Base-by-base conservation (phyloP, 1,140 invertebrate species). In the Cyrtorhinus lividipennis region DNA sequence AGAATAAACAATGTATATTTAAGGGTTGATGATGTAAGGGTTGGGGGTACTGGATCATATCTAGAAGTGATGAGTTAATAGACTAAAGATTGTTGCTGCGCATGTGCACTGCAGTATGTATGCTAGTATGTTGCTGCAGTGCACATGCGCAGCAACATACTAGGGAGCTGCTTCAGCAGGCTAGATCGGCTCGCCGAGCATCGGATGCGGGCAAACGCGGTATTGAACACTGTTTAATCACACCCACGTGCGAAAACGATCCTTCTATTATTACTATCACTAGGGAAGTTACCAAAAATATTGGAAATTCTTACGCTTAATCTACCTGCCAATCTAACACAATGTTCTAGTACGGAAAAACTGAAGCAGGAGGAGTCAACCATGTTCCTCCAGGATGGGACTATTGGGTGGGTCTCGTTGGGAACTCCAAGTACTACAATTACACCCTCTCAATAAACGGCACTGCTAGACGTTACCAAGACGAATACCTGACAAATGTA, bases 341-440 rank as follows among this genome's bases (percentile, higher is more conserved):
- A n/a, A n/a, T n/a, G n/a, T n/a, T n/a, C 62, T 68, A 90, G 82
- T 90, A 88, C 72, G 82, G 85, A 1, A 63, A 67, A 2, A 71
- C 75, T 62, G 67, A 69, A 56, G 73, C 75, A 20, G 83, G 81
- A 3, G 86, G 84, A 1, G 76, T 82, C 0, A 67, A 75, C 24
- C 77, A 83, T 67, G 76, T 92, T 20, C 90, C 91, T 0, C 74
- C 77, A 2, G 92, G 92, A 2, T 95, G 90, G 87, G 79, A 86
- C 63, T 79, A 82, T 68, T 92, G 89, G 84, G 74, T 83, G 67
- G 88, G 86, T 0, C 74, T 92, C 18, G 78, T 87, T 59, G 88
- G 89, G 18, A 92, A 93, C 71, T 94, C 90, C 0, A 80, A 78
- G 24, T 95, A 95, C 74, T 94, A 92, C 70, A 83, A 92, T 74